These are phyloP conservation scores for Eudyptes chrysolophus DNA, from an alignment of 2,113 vertebrate genomes.

Conservation along the genomic window DNA sequence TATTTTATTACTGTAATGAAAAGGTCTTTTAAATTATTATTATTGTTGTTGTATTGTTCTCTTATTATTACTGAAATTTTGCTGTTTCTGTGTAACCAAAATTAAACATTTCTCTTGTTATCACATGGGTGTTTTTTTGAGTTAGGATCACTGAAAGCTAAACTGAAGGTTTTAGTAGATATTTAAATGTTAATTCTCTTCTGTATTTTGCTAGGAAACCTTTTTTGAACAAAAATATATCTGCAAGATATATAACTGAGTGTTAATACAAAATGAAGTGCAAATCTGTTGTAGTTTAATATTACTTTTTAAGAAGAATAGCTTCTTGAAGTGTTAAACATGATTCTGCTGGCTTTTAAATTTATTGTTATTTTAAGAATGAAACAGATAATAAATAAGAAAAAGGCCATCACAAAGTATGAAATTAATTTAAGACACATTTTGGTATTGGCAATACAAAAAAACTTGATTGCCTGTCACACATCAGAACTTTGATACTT, in stretches of 20 bases:
- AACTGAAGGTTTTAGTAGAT: not conserved
- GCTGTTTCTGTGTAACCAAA: not conserved
- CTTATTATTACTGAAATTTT: not conserved
- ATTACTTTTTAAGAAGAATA: not conserved
- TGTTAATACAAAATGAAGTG: not conserved
- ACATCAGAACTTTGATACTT: not conserved
- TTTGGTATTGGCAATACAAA: not conserved
- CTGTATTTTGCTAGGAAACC: not conserved
- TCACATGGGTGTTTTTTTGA: not conserved
- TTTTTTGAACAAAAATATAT: not conserved
- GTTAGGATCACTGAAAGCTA: not conserved
- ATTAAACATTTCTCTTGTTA: not conserved
- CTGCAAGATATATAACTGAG: not conserved
- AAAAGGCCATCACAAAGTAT: not conserved
- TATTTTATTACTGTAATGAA: not conserved
- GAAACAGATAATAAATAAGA: not conserved
- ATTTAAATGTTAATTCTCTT: not conserved
- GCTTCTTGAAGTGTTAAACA: not conserved
- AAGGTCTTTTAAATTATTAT: not conserved
- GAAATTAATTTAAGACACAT: not conserved
- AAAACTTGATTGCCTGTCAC: not conserved
- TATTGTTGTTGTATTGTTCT: not conserved
- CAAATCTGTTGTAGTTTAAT: not conserved
- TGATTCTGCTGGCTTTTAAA: not conserved
- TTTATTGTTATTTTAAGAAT: not conserved